Evolutionary conservation across 2,888 invertebrate genomes (phyloP), one percentile per base, ranked within the genome.

Genomic region (Lasioglossum vierecki): DNA sequence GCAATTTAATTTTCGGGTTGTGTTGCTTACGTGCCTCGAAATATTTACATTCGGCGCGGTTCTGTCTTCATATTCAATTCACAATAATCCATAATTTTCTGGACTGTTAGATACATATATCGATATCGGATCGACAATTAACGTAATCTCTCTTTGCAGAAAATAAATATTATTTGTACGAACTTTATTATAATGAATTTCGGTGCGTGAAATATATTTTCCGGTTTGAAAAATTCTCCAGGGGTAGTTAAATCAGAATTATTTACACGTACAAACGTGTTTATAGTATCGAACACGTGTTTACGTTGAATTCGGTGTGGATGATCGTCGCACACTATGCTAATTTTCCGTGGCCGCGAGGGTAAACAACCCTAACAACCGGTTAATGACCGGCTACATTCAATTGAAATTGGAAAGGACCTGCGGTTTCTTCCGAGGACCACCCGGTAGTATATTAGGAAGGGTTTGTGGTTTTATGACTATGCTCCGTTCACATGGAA

Each of bases 401-500:
- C 26, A 63, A 63, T 63, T 11, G 60, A 63, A 63, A 88, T 91
- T 82, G 79, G 75, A 86, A 88, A 88, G 85, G 81, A 88, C 86
- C 88, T 90, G 92, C 82, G 90, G 91, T 90, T 91, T 89, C 90
- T 91, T 90, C 82, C 46, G 73, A 86, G 86, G 84, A 70, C 82
- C 74, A 87, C 87, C 83, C 88, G 72, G 57, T 49, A 18, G 80
- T 49, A 82, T 77, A 89, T 84, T 75, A 84, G 79, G 75, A 80
- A 83, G 80, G 87, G 89, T 83, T 89, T 87, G 91, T 76, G 91
- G 91, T 90, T 85, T 85, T 86, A 80, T 15, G 83, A 76, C 80
- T 86, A 79, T 79, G 76, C 78, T 79, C 73, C 75, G 82, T 84
- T 88, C 88, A 82, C 86, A 86, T 83, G 87, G 35, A 79, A 86